Evolutionary conservation across 2,797 vertebrate species (phyloP).

Genomic region (Pangasius larnaudii): DNA sequence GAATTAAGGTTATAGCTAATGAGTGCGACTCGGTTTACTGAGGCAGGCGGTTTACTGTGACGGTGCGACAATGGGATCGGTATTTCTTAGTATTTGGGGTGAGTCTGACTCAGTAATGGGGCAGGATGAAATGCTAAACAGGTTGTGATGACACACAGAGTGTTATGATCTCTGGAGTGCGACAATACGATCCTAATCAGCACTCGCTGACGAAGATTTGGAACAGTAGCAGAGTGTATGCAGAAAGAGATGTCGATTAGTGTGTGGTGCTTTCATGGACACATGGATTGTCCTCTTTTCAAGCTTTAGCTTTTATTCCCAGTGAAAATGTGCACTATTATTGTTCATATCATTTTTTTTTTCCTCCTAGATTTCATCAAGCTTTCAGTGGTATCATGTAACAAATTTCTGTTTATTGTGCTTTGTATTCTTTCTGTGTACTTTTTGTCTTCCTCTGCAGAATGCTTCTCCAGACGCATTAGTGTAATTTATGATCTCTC

Average conservation of each 20-base stretch:
- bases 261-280: too few relatives aligned
- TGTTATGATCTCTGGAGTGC: neutral
- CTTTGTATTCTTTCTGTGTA: slow-evolving; percentile 7
- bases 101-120: slow-evolving; percentile 9
- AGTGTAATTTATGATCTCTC: slow-evolving; percentile 14
- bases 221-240: neutral
- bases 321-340: neutral
- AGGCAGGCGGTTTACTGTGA: neutral
- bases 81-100: neutral
- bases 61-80: neutral
- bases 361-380: neutral
- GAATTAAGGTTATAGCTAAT: neutral
- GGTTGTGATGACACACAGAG: neutral
- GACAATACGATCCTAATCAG: neutral
- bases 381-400: slow-evolving; percentile 1
- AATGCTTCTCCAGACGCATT: slow-evolving; percentile 19
- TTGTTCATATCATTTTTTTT: neutral
- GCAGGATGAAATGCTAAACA: slow-evolving; percentile 25
- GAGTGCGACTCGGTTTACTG: neutral
- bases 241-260: too few relatives aligned
- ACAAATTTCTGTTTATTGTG: neutral
- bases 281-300: neutral
- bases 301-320: neutral
- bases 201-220: neutral
- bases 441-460: slow-evolving; percentile 9